These are phyloP conservation scores for Papilio gigon DNA, from an alignment of 2,888 invertebrate species.

Conservation along the genomic window DNA sequence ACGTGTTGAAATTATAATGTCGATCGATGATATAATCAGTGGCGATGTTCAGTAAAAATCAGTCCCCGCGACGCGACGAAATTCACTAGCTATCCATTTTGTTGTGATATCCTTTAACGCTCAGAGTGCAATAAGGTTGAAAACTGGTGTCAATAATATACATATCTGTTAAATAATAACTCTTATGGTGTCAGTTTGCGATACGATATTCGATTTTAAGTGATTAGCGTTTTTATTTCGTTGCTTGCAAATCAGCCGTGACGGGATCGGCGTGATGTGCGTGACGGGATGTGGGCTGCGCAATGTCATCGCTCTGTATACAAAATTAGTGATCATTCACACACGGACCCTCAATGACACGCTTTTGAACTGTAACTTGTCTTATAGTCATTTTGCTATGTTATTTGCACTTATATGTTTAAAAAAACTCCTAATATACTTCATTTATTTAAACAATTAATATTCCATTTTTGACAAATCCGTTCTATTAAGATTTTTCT, in stretches of 20 bases:
- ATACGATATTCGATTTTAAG: background rate
- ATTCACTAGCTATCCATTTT: background rate
- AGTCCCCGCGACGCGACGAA: too few relatives aligned
- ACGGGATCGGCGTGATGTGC: conserved; percentile 56
- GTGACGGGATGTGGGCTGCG: conserved; percentile 65
- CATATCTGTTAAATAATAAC: background rate
- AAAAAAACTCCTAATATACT: conserved; percentile 51
- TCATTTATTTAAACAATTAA: background rate
- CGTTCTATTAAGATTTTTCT: too few relatives aligned
- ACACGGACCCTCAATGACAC: conserved; percentile 55
- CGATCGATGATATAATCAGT: conserved; percentile 55
- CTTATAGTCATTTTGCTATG: conserved; percentile 10
- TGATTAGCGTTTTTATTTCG: background rate
- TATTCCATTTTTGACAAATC: background rate
- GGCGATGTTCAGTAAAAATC: conserved; percentile 53
- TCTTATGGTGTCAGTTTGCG: background rate
- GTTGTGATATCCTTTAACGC: background rate
- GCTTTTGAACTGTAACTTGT: conserved; percentile 50
- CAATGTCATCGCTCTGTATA: conserved; percentile 61
- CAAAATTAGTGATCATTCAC: conserved; percentile 76
- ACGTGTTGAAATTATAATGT: conserved; percentile 53
- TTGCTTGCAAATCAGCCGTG: conserved; percentile 50
- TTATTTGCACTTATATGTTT: conserved; percentile 44
- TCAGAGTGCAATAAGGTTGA: background rate
- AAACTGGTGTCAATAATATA: background rate